phyloP scores from a whole-genome alignment of 2,888 invertebrate genomes.

The Drosophila aldrichi region DNA sequence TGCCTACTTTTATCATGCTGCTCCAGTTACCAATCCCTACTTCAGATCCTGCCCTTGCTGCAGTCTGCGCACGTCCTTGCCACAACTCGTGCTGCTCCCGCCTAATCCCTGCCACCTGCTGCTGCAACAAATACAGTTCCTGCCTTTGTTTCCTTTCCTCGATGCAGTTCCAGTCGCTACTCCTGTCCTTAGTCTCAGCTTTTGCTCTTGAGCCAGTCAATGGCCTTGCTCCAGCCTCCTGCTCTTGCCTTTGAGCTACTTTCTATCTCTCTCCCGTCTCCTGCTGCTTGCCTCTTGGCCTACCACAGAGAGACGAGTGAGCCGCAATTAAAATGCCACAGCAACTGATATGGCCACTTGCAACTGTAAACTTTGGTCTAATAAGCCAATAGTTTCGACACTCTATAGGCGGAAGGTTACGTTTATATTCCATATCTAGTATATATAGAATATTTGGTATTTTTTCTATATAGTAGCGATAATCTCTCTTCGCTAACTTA shows the following conservation, averaged over 20 bases:
- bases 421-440: not conserved
- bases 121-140: not conserved
- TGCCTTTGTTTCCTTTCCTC: not conserved
- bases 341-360: constrained; percentile 9
- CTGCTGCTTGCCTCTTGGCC: not conserved
- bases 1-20: constrained; percentile 1
- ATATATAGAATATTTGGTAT: not conserved
- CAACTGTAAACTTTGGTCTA: constrained; percentile 3
- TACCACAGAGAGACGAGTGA: constrained; percentile 7
- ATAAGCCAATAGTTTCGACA: not conserved
- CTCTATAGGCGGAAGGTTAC: not conserved
- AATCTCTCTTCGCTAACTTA: not conserved
- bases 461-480: too few relatives aligned
- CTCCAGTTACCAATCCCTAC: not conserved
- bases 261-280: not conserved
- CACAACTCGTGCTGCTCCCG: not conserved
- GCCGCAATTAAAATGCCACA: constrained; percentile 5
- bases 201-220: not conserved
- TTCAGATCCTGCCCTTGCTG: not conserved
- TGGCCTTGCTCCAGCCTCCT: not conserved
- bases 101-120: constrained; percentile 5
- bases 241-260: not conserved
- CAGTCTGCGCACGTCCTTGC: not conserved
- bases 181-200: not conserved
- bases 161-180: too few relatives aligned